These are phyloP conservation scores for Lasiurus cinereus DNA, from an alignment of 2,113 vertebrate species.

Conservation along the genomic window DNA sequence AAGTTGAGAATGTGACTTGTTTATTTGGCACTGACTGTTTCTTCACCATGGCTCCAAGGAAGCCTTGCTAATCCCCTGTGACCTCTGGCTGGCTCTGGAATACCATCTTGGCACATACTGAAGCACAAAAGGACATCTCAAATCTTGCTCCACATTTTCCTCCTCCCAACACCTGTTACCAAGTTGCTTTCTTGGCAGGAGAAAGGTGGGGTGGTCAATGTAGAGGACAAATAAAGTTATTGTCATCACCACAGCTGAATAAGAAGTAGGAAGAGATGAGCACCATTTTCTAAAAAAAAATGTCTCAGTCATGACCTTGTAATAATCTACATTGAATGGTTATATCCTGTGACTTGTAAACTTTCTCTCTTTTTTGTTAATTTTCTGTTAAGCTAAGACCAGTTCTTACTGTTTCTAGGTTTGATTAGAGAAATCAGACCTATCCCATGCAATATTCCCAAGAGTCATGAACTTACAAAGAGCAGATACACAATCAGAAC, in stretches of 20 bases:
- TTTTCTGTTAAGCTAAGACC: slow-evolving; percentile 31
- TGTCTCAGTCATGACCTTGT: neutral
- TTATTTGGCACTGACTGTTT: slow-evolving; percentile 48
- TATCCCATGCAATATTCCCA: neutral
- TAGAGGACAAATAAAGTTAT: slow-evolving; percentile 48
- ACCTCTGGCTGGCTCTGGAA: slow-evolving; percentile 38
- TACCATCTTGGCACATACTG: neutral
- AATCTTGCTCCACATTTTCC: neutral
- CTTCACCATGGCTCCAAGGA: slow-evolving; percentile 19
- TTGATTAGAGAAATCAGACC: neutral
- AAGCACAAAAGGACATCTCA: slow-evolving; percentile 33
- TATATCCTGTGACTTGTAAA: neutral
- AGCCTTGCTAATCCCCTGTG: neutral
- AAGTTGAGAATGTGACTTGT: neutral
- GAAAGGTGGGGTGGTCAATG: neutral
- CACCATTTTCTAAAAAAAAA: slow-evolving; percentile 7
- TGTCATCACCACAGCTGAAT: slow-evolving; percentile 1
- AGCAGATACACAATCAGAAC: slow-evolving; percentile 10
- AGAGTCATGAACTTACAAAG: neutral
- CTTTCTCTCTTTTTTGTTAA: neutral
- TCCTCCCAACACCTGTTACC: slow-evolving; percentile 45
- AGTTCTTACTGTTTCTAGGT: neutral
- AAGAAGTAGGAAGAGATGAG: slow-evolving; percentile 14
- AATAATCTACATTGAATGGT: neutral
- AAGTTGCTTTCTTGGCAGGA: slow-evolving; percentile 16